Conservation (phyloP, 1,140 invertebrate species). For the Drosophila bocki region DNA sequence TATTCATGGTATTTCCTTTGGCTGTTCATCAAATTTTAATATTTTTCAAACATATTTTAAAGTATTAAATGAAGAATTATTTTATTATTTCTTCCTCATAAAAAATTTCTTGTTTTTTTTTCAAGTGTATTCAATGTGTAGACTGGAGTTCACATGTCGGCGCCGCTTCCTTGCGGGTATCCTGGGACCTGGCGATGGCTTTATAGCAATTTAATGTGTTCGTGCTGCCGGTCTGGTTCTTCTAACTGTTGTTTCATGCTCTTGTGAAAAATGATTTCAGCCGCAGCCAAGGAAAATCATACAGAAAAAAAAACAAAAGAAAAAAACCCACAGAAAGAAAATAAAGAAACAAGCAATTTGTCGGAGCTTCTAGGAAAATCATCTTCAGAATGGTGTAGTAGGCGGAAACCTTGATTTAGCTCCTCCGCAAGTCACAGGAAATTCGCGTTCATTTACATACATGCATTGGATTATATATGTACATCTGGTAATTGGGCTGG, state of each 20-base stretch:
- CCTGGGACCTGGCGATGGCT: constrained; percentile 55
- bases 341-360: constrained; percentile 57
- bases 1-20: too few species aligned
- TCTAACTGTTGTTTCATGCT: constrained; percentile 35
- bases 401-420: constrained; percentile 36
- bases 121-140: background rate
- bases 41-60: too few species aligned
- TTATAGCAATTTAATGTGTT: constrained; percentile 80
- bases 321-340: constrained; percentile 22
- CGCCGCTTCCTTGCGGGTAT: constrained; percentile 34
- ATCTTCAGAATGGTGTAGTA: constrained; percentile 39
- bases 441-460: constrained; percentile 43
- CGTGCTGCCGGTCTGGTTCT: constrained; percentile 25
- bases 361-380: constrained; percentile 55
- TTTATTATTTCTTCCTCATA: too few species aligned
- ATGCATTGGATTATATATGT: constrained; percentile 6
- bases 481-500: constrained; percentile 34
- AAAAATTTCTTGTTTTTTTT: too few species aligned
- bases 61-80: too few species aligned
- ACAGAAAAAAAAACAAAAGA: constrained; percentile 11
- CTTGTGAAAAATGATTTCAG: constrained; percentile 71
- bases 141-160: constrained; percentile 45
- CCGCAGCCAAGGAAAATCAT: constrained; percentile 4
- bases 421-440: constrained; percentile 3
- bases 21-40: too few species aligned